phyloP scores from a whole-genome alignment of 2,888 invertebrate genomes.

The Scaptodrosophila latifasciaeformis region DNA sequence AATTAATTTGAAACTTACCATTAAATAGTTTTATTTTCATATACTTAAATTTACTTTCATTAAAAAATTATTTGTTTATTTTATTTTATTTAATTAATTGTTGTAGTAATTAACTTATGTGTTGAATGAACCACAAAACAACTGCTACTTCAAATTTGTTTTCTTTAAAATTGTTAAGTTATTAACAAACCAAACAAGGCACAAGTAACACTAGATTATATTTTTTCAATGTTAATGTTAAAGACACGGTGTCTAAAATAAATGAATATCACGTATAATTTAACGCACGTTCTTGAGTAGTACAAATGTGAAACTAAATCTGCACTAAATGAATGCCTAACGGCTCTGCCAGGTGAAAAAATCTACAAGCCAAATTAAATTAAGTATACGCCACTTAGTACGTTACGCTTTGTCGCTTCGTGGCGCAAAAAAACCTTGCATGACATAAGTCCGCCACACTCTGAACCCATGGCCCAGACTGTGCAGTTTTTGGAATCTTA shows the following conservation, averaged over 20 bases:
- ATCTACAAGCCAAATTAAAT: constrained; percentile 56
- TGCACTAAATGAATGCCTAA: constrained; percentile 28
- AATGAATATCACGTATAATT: neutral
- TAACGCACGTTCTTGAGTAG: constrained; percentile 48
- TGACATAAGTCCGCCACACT: constrained; percentile 51
- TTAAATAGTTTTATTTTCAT: neutral
- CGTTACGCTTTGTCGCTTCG: constrained; percentile 21
- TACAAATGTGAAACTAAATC: constrained; percentile 54
- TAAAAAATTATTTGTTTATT: constrained; percentile 18
- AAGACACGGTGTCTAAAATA: constrained; percentile 31
- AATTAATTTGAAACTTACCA: constrained; percentile 1
- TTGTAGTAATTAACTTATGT: constrained; percentile 12
- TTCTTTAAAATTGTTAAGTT: too few relatives aligned
- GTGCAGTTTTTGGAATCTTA: too few relatives aligned
- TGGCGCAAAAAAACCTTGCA: constrained; percentile 14
- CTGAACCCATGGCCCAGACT: too few relatives aligned
- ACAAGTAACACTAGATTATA: constrained; percentile 8
- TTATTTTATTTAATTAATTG: constrained; percentile 29
- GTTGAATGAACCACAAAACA: constrained; percentile 56
- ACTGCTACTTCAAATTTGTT: too few relatives aligned
- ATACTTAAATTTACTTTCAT: constrained; percentile 18
- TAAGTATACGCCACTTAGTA: constrained; percentile 52
- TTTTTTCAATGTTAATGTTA: too few relatives aligned
- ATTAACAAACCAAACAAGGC: constrained; percentile 30
- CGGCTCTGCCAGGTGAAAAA: constrained; percentile 35